phyloP scores from a whole-genome alignment of 2,888 invertebrate species.

The Drosophila diplacantha region DNA sequence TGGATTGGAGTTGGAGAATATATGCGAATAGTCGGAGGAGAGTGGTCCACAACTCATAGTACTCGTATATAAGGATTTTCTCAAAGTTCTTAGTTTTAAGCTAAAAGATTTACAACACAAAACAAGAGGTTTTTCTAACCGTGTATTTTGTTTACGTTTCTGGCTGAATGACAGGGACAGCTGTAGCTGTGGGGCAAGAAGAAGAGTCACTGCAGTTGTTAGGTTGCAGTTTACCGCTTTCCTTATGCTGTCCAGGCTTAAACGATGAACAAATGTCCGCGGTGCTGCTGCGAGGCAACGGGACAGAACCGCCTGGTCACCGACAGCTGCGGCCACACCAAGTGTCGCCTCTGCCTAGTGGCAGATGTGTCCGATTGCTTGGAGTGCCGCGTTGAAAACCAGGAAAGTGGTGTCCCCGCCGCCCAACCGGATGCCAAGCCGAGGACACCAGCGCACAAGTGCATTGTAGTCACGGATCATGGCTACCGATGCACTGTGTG shows the following conservation, averaged over 20 bases:
- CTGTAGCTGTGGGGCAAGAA: neutral
- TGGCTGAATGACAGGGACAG: slow-evolving; percentile 17
- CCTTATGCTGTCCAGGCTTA: neutral
- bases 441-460: slow-evolving; percentile 45
- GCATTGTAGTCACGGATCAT: slow-evolving; percentile 43
- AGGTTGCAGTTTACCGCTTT: slow-evolving; percentile 6
- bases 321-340: slow-evolving; percentile 86
- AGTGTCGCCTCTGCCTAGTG: slow-evolving; percentile 85
- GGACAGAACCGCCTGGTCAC: slow-evolving; percentile 83
- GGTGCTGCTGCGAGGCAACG: slow-evolving; percentile 73
- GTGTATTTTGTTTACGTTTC: slow-evolving; percentile 28
- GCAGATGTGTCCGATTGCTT: slow-evolving; percentile 83
- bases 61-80: slow-evolving; percentile 36
- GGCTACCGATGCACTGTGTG: slow-evolving; percentile 82
- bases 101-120: neutral
- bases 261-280: slow-evolving; percentile 53
- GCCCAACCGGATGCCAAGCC: neutral
- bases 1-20: slow-evolving; percentile 59
- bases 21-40: slow-evolving; percentile 8
- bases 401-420: neutral
- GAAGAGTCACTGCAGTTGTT: slow-evolving; percentile 26
- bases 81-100: slow-evolving; percentile 4
- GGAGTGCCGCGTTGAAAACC: slow-evolving; percentile 52
- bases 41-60: slow-evolving; percentile 11
- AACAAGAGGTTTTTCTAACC: neutral